A percentile compares a stretch with the other conserved stretches of the same genome.
Evolutionary conservation across 2,797 vertebrate species (phyloP).

Genomic region (Cheirogaleus major): DNA sequence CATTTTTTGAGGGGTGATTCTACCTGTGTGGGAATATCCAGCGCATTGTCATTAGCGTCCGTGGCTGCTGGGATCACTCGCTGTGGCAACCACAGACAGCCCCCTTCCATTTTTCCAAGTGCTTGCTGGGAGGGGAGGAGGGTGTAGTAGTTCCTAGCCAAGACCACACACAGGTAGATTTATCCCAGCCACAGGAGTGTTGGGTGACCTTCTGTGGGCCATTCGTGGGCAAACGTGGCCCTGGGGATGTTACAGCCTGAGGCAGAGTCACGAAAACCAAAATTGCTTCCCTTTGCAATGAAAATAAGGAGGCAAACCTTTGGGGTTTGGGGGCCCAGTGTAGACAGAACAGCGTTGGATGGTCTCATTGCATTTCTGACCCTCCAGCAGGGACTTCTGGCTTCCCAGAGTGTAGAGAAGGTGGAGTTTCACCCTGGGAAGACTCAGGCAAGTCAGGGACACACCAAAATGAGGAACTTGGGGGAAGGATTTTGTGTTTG

Average conservation of each 20-base stretch:
- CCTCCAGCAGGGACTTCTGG: neutral
- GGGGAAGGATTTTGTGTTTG: neutral
- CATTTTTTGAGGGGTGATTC: neutral
- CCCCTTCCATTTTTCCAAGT: neutral
- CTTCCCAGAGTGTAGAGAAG: neutral
- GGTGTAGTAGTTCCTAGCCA: too few species aligned
- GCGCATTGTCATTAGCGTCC: neutral
- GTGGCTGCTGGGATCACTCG: neutral
- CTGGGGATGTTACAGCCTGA: neutral
- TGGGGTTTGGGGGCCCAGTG: neutral
- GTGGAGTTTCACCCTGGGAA: too few species aligned
- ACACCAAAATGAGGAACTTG: neutral
- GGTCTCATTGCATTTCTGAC: neutral
- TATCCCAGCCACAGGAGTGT: fast-evolving
- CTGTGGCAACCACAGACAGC: neutral
- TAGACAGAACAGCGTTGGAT: neutral
- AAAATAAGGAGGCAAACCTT: neutral
- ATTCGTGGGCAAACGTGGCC: neutral
- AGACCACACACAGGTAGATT: neutral
- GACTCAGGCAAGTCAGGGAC: neutral
- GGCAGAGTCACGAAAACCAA: neutral
- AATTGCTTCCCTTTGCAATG: neutral
- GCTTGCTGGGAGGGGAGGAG: fast-evolving
- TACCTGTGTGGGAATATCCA: neutral
- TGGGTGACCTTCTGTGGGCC: neutral